Percentiles rank a stretch among this genome's conserved stretches.
Evolutionary conservation across 2,113 vertebrate species (phyloP).

Genomic region (Pleuronectes platessa): DNA sequence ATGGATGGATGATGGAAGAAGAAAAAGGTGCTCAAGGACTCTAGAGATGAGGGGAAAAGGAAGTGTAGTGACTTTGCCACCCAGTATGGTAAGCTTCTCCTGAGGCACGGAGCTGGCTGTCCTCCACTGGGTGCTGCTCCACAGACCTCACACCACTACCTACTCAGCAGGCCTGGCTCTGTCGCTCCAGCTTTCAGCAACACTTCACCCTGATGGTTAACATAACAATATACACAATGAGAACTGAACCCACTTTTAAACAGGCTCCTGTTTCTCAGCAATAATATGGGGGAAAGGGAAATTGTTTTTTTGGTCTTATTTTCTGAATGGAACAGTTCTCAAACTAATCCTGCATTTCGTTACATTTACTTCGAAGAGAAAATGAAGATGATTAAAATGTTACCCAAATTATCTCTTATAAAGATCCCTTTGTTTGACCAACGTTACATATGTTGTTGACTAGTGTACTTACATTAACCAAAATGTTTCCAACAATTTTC

Average conservation of each 20-base stretch:
- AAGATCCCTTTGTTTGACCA: background rate
- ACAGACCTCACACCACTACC: constrained; percentile 38
- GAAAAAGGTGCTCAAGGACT: constrained; percentile 45
- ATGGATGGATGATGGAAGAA: constrained; percentile 21
- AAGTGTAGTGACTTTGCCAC: constrained; percentile 70
- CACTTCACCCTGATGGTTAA: constrained; percentile 42
- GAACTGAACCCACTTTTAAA: constrained; percentile 12
- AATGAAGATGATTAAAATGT: background rate
- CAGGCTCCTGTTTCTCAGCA: background rate
- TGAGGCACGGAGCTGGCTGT: constrained; percentile 38
- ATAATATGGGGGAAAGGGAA: background rate
- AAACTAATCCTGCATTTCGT: no score
- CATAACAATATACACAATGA: constrained; percentile 17
- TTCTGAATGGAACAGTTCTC: background rate
- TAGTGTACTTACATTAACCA: no score
- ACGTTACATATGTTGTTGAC: no score
- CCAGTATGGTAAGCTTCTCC: constrained; percentile 54
- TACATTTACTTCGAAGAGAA: background rate
- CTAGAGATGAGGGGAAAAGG: constrained; percentile 16
- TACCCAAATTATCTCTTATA: no score
- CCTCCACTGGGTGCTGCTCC: constrained; percentile 41
- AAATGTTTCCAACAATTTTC: no score
- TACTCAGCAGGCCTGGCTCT: constrained; percentile 25
- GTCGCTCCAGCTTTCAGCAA: constrained; percentile 40
- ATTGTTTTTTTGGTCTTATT: background rate